phyloP scores from a whole-genome alignment of 1,140 invertebrate species.

The Musca domestica region DNA sequence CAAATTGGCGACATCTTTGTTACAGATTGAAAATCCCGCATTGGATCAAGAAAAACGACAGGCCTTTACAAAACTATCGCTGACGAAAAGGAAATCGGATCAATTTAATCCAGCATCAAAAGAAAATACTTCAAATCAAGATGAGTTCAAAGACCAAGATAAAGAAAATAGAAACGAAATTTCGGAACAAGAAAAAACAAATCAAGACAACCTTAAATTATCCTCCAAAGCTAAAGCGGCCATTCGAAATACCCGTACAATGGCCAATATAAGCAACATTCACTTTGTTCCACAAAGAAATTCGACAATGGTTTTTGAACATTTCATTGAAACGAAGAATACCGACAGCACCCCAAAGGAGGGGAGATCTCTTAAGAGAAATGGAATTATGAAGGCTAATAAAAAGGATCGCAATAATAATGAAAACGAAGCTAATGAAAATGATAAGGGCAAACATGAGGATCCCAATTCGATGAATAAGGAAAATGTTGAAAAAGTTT shows the following conservation, averaged over 20 bases:
- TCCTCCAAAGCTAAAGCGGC: neutral
- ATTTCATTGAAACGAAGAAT: slow-evolving; percentile 1
- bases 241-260: too few species aligned
- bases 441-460: neutral
- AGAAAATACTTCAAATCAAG: too few species aligned
- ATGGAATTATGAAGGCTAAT: neutral
- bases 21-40: too few species aligned
- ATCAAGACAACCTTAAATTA: neutral
- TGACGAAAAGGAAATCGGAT: too few species aligned
- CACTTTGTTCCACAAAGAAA: neutral
- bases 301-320: neutral
- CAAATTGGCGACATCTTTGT: too few species aligned
- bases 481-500: neutral
- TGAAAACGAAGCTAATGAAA: neutral
- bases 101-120: too few species aligned
- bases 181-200: neutral
- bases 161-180: neutral
- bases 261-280: neutral
- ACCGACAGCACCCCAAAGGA: neutral
- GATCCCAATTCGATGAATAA: neutral
- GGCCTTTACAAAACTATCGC: too few species aligned
- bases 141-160: neutral
- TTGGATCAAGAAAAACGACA: too few species aligned
- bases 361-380: neutral
- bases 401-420: neutral